Conservation (phyloP, 37 sponge, comb jelly and placozoan species). For the Beroe forskalii region DNA sequence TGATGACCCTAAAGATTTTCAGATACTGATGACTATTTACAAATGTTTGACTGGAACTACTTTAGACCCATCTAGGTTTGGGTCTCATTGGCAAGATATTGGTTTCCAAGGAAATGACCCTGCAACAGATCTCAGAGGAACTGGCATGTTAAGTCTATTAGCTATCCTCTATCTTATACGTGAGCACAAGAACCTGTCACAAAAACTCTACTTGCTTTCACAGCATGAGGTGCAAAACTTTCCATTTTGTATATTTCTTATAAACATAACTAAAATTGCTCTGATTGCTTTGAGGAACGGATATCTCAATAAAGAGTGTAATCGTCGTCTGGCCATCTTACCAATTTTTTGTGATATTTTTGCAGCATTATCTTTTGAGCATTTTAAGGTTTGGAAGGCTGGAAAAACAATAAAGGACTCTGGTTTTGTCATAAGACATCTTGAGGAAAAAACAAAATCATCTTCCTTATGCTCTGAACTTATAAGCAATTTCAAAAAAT, state of each 20-base stretch:
- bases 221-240: conserved; percentile 31
- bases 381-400: conserved; percentile 30
- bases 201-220: conserved; percentile 12
- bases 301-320: conserved; percentile 51
- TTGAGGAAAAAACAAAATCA: conserved; percentile 20
- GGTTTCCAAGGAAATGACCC: conserved; percentile 98
- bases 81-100: conserved; percentile 80
- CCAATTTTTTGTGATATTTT: conserved; percentile 53
- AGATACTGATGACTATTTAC: conserved; percentile 43
- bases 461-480: conserved; percentile 23
- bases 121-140: conserved; percentile 89
- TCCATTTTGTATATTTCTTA: conserved; percentile 53
- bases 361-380: not conserved
- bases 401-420: conserved; percentile 45
- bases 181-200: conserved; percentile 1
- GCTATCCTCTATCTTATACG: conserved; percentile 28
- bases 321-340: conserved; percentile 15
- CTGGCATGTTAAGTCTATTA: conserved; percentile 38
- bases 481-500: not conserved
- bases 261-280: conserved; percentile 39
- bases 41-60: conserved; percentile 19
- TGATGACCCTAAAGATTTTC: conserved; percentile 56
- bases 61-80: conserved; percentile 19
- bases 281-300: conserved; percentile 43
- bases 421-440: conserved; percentile 41